phyloP scores from a whole-genome alignment of 1,140 invertebrate genomes.

The Brachionus paranguensis region DNA sequence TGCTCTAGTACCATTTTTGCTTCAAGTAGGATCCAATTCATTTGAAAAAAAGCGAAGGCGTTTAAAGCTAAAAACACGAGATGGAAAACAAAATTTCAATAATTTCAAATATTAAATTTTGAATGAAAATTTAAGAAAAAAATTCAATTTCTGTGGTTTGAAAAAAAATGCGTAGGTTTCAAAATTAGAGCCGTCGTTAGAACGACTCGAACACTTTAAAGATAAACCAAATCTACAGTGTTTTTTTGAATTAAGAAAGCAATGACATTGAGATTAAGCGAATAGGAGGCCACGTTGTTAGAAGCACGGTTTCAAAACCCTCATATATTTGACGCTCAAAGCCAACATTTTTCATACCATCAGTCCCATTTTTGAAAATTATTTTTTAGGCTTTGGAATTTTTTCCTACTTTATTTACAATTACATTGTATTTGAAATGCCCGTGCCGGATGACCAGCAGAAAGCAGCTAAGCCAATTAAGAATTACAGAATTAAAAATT shows the following conservation, averaged over 20 bases:
- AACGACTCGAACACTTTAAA: not conserved
- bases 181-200: not conserved
- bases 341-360: not conserved
- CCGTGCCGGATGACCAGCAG: not conserved
- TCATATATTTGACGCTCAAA: not conserved
- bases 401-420: slow-evolving; percentile 6
- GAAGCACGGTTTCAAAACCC: not conserved
- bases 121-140: not conserved
- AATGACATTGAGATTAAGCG: not conserved
- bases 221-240: not conserved
- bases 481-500: slow-evolving; percentile 26
- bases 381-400: not conserved
- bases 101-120: not conserved
- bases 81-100: not conserved
- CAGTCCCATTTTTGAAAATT: not conserved
- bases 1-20: not conserved
- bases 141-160: not conserved
- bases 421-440: slow-evolving; percentile 13
- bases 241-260: not conserved
- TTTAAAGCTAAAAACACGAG: not conserved
- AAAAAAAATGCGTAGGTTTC: not conserved
- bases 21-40: not conserved
- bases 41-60: not conserved
- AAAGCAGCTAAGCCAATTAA: not conserved
- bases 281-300: not conserved